Base-by-base conservation (phyloP, 1,140 invertebrate genomes). In the Oncopodura yosiiana region DNA sequence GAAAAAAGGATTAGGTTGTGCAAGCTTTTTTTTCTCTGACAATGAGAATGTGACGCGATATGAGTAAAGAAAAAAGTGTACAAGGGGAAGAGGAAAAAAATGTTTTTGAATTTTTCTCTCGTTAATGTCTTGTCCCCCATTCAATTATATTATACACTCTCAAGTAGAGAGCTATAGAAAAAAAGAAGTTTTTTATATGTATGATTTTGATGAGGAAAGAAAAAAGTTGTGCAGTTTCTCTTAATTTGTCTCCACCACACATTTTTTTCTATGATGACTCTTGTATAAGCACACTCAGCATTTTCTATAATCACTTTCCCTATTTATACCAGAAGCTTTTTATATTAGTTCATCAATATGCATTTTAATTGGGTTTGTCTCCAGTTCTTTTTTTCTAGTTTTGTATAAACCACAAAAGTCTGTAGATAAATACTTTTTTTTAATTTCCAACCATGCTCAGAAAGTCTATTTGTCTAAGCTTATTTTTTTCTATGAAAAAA, bases 231-330 rank as follows among this genome's bases (percentile, higher is more conserved):
- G n/a, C n/a, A n/a, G n/a, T n/a, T n/a, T 53, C 52, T 53, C 43
- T 53, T 53, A 53, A 53, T 53, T 53, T 53, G 52, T 53, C 52
- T 45, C 52, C 43, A 6, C 45, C 43, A 32, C 45, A 45, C 46
- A 45, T 53, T 34, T 43, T 53, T 27, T 18, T 30, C 55, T 46
- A 52, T 58, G 37, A 49, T 54, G 36, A 58, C 53, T 52, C 53
- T 52, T n/a, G n/a, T 45, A 52, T 46, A 52, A 46, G 42, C 44
- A 48, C 48, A 52, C 39, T 58, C 56, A 56, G 59, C 56, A 51
- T 48, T 50, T 51, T 58, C 62, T 61, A 64, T 61, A 60, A 56
- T 61, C 60, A 61, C 59, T 59, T 54, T 53, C 49, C 30, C 49
- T 9, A 21, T 5, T 30, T n/a, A n/a, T n/a, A n/a, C n/a, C n/a